Evolutionary conservation across 2,888 invertebrate species (phyloP).

Genomic region (Alloscopus bannaensis): DNA sequence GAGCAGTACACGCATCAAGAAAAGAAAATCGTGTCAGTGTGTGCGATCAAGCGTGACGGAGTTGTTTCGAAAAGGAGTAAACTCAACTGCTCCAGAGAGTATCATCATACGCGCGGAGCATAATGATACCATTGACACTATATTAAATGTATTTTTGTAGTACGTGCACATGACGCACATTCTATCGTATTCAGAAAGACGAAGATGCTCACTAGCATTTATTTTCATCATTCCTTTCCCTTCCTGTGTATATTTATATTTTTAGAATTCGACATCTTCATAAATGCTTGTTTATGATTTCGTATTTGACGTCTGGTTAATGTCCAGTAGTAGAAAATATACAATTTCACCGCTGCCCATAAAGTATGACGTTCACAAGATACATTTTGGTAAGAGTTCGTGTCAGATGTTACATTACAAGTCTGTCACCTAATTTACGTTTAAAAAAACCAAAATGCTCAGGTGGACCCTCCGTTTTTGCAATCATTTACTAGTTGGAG

Average conservation of each 20-base stretch:
- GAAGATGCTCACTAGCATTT: conserved; percentile 21
- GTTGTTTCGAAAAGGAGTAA: no score
- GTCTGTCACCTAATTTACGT: conserved; percentile 17
- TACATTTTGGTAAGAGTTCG: neutral
- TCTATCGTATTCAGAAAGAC: conserved; percentile 6
- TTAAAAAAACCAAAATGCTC: conserved; percentile 17
- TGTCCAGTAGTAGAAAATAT: no score
- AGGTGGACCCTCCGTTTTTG: conserved; percentile 46
- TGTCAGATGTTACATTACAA: conserved; percentile 15
- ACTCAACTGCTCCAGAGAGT: neutral
- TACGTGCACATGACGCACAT: neutral
- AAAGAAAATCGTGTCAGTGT: no score
- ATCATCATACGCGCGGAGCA: neutral
- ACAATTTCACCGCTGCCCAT: no score
- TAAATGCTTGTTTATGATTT: conserved; percentile 32
- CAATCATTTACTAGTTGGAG: conserved; percentile 28
- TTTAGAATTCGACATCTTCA: conserved; percentile 22
- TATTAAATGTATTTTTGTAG: neutral
- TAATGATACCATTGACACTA: neutral
- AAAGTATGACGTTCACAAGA: neutral
- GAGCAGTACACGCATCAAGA: no score
- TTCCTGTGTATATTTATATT: conserved; percentile 30
- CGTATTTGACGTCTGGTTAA: conserved; percentile 40
- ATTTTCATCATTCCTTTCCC: neutral
- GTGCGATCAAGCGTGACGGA: no score